Evolutionary conservation across 1,140 invertebrate species (phyloP).

Genomic region (Homalodisca vitripennis): DNA sequence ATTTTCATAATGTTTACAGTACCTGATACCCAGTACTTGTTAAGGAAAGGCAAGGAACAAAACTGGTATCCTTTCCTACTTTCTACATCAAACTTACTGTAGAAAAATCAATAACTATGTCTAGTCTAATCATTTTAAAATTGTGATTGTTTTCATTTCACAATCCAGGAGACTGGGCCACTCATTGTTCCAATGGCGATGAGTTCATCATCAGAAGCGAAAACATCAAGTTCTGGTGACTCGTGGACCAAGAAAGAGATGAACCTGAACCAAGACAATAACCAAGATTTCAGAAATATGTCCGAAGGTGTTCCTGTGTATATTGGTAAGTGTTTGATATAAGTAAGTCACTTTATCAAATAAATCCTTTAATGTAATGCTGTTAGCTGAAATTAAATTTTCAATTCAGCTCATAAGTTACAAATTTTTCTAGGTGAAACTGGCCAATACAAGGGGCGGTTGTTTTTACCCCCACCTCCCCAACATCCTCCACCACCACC

Average conservation of each 20-base stretch:
- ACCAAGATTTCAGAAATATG: slow-evolving; percentile 21
- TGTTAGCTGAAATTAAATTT: no score
- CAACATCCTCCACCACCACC: slow-evolving; percentile 21
- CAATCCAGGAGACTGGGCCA: slow-evolving; percentile 23
- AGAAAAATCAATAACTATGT: no score
- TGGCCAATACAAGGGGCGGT: slow-evolving; percentile 18
- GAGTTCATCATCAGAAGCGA: slow-evolving; percentile 25
- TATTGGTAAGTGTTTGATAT: slow-evolving; percentile 14
- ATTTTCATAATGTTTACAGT: no score
- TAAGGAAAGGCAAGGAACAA: no score
- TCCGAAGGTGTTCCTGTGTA: slow-evolving; percentile 19
- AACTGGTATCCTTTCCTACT: no score
- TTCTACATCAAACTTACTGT: no score
- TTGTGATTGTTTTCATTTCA: no score
- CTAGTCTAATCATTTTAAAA: no score
- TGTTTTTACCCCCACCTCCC: slow-evolving; percentile 21
- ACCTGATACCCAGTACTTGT: no score
- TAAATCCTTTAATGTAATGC: no score
- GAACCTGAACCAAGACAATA: slow-evolving; percentile 23
- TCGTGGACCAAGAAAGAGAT: slow-evolving; percentile 26
- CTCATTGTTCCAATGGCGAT: slow-evolving; percentile 23
- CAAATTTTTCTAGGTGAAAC: slow-evolving; percentile 2
- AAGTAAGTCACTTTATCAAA: no score
- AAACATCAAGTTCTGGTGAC: slow-evolving; percentile 26
- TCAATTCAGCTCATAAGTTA: neutral